Base-by-base conservation (phyloP, 2,113 vertebrate species). In the Sterna hirundo region DNA sequence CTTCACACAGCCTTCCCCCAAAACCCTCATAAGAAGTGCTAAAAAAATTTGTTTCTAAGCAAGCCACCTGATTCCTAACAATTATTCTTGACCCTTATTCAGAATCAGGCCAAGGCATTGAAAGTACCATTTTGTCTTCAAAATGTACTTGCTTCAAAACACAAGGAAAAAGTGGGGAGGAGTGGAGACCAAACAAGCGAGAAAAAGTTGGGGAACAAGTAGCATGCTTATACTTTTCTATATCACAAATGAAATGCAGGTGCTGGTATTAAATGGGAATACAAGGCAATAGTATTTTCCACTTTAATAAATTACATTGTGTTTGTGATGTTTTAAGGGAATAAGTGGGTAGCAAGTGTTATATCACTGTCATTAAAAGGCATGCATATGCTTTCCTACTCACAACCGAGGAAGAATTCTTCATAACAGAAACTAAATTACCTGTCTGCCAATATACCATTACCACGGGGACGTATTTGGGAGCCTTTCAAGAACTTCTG, bases 151-250 rank as follows among this genome's bases (percentile, higher is more conserved):
- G 0, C 16, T 89, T 52, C 16, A 89, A 79, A 57, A 69, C 40
- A 42, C 27, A 36, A 52, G 18, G 8, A 30, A 10, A 72, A 93
- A 72, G 11, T 44, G 13, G 12, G 36, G 8, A 88, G 5, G 9
- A 70, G 3, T 14, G 17, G 47, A 81, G 9, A 49, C 4, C 0
- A 14, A 95, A 64, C 13, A 27, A 1, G 2, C 0, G 1, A 61
- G 5, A 84, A 21, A 38, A 68, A 20, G 18, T 10, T 79, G 9
- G 7, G 17, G 21, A 90, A 65, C 0, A 0, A 64, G 26, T 9
- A n/a, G 36, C 26, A 76, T 18, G 11, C 30, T 26, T 64, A 5
- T 8, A 34, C 52, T 89, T 93, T 78, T 61, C 3, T 29, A 23
- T 80, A 87, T 40, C 10, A 40, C 1, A 49, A 61, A 22, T 20